Evolutionary conservation across 2,888 invertebrate species (phyloP), one percentile per base, ranked within the genome.

Genomic region (Cantharis lateralis): DNA sequence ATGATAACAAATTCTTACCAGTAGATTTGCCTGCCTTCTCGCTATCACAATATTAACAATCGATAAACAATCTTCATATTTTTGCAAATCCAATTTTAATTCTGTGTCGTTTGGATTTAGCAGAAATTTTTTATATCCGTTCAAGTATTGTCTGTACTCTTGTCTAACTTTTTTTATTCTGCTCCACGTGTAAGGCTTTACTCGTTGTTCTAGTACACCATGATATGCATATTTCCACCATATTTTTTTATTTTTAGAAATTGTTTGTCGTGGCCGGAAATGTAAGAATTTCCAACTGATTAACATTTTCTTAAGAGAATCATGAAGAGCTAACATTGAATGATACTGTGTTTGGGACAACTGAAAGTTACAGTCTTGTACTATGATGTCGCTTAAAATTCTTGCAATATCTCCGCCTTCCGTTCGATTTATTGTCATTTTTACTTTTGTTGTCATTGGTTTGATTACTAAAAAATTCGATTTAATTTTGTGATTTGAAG

Each of bases 151-250:
- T 79, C 91, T 91, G 83, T 95, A 95, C 86, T 92, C 91, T 78
- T 91, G 90, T 76, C 95, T 90, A 83, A 94, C 93, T 76, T 90
- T 90, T 82, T 91, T 91, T 11, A 96, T 92, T 68, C 92, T 90
- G 1, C 90, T 88, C 95, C 95, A 96, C 0, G 94, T 93, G 86
- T 93, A 94, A 0, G 95, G 95, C 18, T 91, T 89, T 1, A 95
- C 91, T 28, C 93, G 89, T 82, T 95, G 93, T 82, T 94, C 93
- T 1, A 95, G 84, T 0, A 94, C 90, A 4, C 93, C 92, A 79
- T 91, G 91, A 85, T 91, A 93, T 0, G 94, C 94, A 85, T 95
- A 95, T 62, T 89, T 90, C 95, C 95, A 95, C 95, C 95, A 95
- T 62, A 90, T 90, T 81, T 89, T 90, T 0, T 90, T 89, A 84